These are phyloP conservation scores for Muschampia plurimacula DNA, from an alignment of 2,888 invertebrate species.

Conservation along the genomic window DNA sequence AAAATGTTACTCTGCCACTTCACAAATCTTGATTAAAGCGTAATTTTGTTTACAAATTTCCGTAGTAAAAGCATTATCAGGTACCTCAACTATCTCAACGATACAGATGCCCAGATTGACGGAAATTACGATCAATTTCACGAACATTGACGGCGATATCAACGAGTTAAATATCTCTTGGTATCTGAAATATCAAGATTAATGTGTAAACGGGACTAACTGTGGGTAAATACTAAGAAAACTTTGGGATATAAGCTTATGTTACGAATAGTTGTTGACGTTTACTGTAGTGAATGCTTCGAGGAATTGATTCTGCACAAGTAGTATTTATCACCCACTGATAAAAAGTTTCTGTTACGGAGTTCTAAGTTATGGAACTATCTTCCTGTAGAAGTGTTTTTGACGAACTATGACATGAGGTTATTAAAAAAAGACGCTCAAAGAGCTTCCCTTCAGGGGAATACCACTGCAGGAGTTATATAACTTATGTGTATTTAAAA, in stretches of 20 bases:
- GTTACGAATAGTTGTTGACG: no score
- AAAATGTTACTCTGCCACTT: constrained; percentile 1
- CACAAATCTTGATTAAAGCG: constrained; percentile 7
- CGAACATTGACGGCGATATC: constrained; percentile 67
- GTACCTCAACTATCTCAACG: constrained; percentile 64
- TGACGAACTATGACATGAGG: no score
- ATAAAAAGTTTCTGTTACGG: not conserved
- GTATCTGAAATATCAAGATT: constrained; percentile 54
- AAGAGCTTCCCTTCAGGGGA: not conserved
- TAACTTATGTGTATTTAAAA: not conserved
- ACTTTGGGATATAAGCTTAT: no score
- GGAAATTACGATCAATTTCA: constrained; percentile 65
- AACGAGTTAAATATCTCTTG: constrained; percentile 60
- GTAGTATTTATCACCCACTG: no score
- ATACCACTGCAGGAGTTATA: no score
- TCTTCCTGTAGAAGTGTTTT: no score
- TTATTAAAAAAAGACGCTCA: not conserved
- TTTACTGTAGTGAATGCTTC: not conserved
- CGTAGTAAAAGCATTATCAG: constrained; percentile 27
- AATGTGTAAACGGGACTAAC: not conserved
- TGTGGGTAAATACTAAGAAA: not conserved
- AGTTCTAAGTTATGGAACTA: no score
- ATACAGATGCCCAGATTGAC: constrained; percentile 69
- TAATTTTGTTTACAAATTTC: constrained; percentile 25
- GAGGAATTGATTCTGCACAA: not conserved